Conservation (phyloP, 1,140 invertebrate genomes). For the Drosophila kurseongensis region DNA sequence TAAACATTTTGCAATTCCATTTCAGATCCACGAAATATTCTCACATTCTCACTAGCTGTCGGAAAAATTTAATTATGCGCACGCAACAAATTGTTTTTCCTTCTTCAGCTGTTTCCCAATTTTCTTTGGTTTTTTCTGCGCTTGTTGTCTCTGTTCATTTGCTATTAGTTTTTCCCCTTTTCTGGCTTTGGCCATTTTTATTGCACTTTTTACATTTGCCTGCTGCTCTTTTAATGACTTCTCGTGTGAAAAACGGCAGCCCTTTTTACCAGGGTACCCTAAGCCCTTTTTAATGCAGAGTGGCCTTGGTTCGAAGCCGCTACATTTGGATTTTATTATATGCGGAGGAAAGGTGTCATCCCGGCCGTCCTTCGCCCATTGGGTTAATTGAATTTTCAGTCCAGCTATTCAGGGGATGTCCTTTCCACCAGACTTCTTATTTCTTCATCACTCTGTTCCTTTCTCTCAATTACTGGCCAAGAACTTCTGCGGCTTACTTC, state of each 20-base stretch:
- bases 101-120: slow-evolving; percentile 27
- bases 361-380: slow-evolving; percentile 44
- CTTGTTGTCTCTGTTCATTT: slow-evolving; percentile 16
- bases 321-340: slow-evolving; percentile 36
- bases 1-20: slow-evolving; percentile 69
- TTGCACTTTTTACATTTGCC: slow-evolving; percentile 63
- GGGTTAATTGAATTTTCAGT: slow-evolving; percentile 76
- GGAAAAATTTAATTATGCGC: slow-evolving; percentile 73
- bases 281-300: slow-evolving; percentile 61
- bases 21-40: slow-evolving; percentile 60
- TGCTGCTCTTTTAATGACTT: slow-evolving; percentile 53
- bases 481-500: slow-evolving; percentile 13
- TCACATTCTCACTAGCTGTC: slow-evolving; percentile 43
- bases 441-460: background rate
- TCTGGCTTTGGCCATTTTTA: slow-evolving; percentile 58
- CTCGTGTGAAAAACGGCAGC: slow-evolving; percentile 33
- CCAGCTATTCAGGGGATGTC: slow-evolving; percentile 21
- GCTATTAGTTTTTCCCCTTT: slow-evolving; percentile 2
- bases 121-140: slow-evolving; percentile 24
- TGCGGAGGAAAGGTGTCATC: slow-evolving; percentile 25
- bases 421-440: background rate
- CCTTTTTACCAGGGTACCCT: slow-evolving; percentile 46
- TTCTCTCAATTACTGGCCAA: background rate
- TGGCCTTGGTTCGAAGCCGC: slow-evolving; percentile 33
- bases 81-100: slow-evolving; percentile 61